Base-by-base conservation (phyloP, 2,113 vertebrate genomes). In the Podilymbus podiceps region DNA sequence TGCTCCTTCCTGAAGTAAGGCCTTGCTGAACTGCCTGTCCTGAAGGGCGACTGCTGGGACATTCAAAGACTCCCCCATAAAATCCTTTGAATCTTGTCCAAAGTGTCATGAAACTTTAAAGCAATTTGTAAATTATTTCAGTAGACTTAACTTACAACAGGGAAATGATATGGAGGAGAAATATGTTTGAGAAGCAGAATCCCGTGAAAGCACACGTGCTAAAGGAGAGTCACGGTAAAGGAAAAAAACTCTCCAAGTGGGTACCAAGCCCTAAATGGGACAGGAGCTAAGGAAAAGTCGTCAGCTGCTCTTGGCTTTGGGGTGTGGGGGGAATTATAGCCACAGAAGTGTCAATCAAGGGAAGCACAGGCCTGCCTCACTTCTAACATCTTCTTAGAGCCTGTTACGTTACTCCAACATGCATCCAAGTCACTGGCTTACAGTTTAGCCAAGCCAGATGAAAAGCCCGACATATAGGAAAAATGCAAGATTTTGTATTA, bases 301-400 rank as follows among this genome's bases (percentile, higher is more conserved):
- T 78, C 22, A 87, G 60, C 28, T 72, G 44, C 68, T 75, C 60
- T 23, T 78, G 60, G 28, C n/a, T 74, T 67, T 75, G 30, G 62
- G 23, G 18, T 9, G 15, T 9, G 25, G 19, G 13, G 25, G 17
- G 25, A 83, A 28, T 47, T 21, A 27, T 56, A 93, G 49, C 9
- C 77, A 50, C 31, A 38, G 69, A 35, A 47, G 40, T 6, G 8
- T 13, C 52, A 44, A 35, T 4, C 0, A 0, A 62, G 23, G 40
- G 63, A 56, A 58, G 63, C 27, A 25, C 25, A 53, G 33, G 50
- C 44, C 62, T 93, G 46, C 47, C 31, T 38, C 20, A 7, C 1
- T 5, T 44, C 23, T 33, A 78, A 12, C 15, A 31, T 9, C 52
- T 40, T 59, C 16, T 8, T 2, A 12, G 38, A 95, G 52, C 47